phyloP scores from a whole-genome alignment of 64 coral and sea anemone genomes.

The Actinia tenebrosa region DNA sequence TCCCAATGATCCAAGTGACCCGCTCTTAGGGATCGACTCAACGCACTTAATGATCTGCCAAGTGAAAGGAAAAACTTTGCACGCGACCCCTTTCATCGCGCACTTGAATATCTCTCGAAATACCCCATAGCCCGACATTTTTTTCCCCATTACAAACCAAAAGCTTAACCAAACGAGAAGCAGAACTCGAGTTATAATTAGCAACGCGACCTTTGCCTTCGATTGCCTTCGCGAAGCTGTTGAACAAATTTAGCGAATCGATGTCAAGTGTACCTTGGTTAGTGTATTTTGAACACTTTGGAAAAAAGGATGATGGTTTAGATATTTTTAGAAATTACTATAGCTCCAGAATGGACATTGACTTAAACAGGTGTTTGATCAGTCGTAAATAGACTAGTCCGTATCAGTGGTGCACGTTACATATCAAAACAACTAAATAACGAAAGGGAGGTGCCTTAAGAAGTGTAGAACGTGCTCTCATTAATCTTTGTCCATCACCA shows the following conservation, averaged over 20 bases:
- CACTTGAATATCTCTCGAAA: neutral
- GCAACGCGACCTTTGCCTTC: neutral
- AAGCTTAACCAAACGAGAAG: neutral
- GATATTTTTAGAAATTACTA: neutral
- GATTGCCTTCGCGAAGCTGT: neutral
- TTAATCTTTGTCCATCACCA: conserved; percentile 11
- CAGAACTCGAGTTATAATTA: neutral
- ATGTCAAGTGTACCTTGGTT: neutral
- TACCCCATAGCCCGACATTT: conserved; percentile 2
- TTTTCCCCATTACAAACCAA: neutral
- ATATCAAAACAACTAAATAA: neutral
- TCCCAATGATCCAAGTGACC: conserved; percentile 2
- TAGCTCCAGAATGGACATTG: neutral
- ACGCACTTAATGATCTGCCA: conserved; percentile 19
- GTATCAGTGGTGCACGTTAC: neutral
- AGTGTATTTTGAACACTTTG: neutral
- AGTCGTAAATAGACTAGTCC: neutral
- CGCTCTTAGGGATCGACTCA: conserved; percentile 8
- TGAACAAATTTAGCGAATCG: neutral
- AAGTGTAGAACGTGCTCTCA: neutral
- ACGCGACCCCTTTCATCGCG: conserved; percentile 14
- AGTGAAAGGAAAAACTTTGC: neutral
- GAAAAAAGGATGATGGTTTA: neutral
- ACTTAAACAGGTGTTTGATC: neutral
- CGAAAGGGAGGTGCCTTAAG: neutral